These are phyloP conservation scores for Chiroxiphia lanceolata DNA, from an alignment of 2,797 vertebrate species.

Conservation along the genomic window DNA sequence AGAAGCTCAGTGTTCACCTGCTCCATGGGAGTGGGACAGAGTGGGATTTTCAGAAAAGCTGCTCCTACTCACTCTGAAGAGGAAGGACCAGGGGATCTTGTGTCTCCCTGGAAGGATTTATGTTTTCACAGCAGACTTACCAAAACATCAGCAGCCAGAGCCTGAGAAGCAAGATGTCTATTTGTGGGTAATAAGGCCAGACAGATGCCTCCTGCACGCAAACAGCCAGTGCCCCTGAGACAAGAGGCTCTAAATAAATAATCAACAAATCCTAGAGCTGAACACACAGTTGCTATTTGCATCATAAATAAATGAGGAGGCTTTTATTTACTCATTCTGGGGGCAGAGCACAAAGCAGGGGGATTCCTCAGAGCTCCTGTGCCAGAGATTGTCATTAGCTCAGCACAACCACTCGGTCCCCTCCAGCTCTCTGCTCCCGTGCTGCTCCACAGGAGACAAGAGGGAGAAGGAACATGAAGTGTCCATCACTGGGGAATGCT, in stretches of 20 bases:
- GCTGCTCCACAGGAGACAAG: background rate
- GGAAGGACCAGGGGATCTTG: background rate
- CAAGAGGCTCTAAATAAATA: slow-evolving; percentile 84
- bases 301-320: slow-evolving; percentile 88
- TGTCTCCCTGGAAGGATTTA: background rate
- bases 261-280: slow-evolving; percentile 81
- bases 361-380: background rate
- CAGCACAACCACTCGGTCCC: background rate
- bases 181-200: slow-evolving; percentile 63
- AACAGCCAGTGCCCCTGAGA: slow-evolving; percentile 71
- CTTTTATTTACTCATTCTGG: slow-evolving; percentile 77
- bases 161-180: slow-evolving; percentile 13
- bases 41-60: background rate
- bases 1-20: background rate
- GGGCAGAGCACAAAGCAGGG: background rate
- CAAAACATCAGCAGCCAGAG: background rate
- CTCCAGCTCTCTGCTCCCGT: background rate
- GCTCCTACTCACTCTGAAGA: background rate
- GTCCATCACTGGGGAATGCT: accelerated
- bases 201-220: slow-evolving; percentile 56
- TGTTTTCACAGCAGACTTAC: background rate
- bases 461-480: background rate
- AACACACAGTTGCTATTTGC: slow-evolving; percentile 78
- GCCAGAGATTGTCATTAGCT: background rate
- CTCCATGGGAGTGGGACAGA: accelerated